These are phyloP conservation scores for Daphoenositta chrysoptera DNA, from an alignment of 2,113 vertebrate genomes.

Conservation along the genomic window DNA sequence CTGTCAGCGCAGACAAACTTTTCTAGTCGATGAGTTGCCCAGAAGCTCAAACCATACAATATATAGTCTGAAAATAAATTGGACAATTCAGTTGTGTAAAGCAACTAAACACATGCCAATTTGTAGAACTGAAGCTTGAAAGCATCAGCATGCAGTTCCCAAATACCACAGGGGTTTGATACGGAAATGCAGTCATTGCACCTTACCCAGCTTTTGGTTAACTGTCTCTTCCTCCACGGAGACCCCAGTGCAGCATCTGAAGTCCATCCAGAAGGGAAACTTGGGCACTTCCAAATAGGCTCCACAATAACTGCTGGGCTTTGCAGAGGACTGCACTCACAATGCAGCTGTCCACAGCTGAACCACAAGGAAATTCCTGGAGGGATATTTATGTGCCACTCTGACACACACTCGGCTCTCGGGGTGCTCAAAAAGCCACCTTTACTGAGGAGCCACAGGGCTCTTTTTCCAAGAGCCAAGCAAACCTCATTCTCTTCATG, in stretches of 20 bases:
- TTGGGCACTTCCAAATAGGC: not conserved
- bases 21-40: not conserved
- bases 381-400: not conserved
- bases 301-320: not conserved
- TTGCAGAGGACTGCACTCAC: not conserved
- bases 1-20: rapidly evolving
- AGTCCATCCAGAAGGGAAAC: not conserved
- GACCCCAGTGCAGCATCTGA: not conserved
- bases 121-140: not conserved
- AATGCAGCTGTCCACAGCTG: not conserved
- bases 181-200: not conserved
- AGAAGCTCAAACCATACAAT: not conserved
- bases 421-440: not conserved
- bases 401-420: not conserved
- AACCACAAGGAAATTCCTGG: not conserved
- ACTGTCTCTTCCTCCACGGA: not conserved
- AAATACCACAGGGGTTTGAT: not conserved
- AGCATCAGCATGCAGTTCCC: not conserved
- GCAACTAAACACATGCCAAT: not conserved
- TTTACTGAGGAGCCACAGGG: not conserved
- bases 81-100: not conserved
- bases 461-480: not conserved
- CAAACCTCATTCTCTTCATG: not conserved
- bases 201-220: not conserved
- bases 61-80: not conserved